Conservation (phyloP, 1,140 invertebrate species). For the Camponotus floridanus region DNA sequence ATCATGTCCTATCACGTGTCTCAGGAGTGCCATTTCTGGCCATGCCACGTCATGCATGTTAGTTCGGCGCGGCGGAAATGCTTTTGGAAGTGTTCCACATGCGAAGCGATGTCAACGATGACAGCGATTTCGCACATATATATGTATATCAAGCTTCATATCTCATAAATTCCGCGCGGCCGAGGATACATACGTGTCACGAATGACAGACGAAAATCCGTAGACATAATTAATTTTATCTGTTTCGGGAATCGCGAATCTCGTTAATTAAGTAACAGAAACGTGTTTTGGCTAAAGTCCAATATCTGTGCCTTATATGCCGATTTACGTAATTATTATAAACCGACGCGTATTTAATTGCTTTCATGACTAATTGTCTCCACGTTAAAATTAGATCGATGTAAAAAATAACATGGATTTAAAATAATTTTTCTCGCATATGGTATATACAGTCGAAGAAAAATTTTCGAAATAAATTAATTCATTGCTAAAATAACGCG, state of each 20-base stretch:
- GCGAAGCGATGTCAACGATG: not conserved
- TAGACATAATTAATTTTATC: conserved; percentile 16
- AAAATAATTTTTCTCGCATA: not conserved
- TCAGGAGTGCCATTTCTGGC: not conserved
- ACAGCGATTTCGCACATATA: not conserved
- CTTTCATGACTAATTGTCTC: not conserved
- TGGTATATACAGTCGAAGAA: too few species aligned
- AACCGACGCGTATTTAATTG: not conserved
- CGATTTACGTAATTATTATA: not conserved
- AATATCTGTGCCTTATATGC: not conserved
- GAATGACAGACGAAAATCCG: not conserved
- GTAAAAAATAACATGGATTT: not conserved
- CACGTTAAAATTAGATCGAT: not conserved
- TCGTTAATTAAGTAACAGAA: not conserved
- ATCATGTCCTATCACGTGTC: not conserved
- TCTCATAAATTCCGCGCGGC: not conserved
- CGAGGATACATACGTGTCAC: not conserved
- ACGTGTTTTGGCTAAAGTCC: not conserved
- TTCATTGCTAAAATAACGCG: not conserved
- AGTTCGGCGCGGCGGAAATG: not conserved
- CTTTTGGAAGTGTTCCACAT: conserved; percentile 21
- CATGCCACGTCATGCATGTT: not conserved
- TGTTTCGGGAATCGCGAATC: not conserved
- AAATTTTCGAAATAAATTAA: not conserved
- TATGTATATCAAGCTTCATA: not conserved